Evolutionary conservation across 2,113 vertebrate genomes (phyloP).

Genomic region (Sigmodon hispidus): DNA sequence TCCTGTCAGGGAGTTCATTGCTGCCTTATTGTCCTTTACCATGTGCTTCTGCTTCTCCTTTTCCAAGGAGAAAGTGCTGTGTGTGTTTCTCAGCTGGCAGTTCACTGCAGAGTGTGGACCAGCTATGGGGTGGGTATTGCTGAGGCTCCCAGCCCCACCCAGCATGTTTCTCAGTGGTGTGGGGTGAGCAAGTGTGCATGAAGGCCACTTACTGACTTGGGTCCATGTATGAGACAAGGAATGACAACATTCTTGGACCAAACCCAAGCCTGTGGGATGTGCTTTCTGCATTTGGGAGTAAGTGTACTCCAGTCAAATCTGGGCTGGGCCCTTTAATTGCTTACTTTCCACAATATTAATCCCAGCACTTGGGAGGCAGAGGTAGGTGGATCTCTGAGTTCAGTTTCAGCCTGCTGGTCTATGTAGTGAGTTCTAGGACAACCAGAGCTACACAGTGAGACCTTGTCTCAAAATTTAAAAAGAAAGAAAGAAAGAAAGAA

Average conservation of each 20-base stretch:
- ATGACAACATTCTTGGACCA: background rate
- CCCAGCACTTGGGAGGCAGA: background rate
- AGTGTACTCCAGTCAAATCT: background rate
- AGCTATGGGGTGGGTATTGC: background rate
- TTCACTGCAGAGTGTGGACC: background rate
- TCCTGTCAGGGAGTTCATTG: background rate
- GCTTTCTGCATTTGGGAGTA: background rate
- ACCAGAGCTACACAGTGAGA: background rate
- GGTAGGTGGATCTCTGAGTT: background rate
- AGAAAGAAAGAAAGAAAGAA: rapidly evolving
- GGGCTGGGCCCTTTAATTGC: background rate
- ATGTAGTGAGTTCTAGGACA: background rate
- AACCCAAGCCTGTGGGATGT: rapidly evolving
- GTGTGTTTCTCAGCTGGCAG: too few species aligned
- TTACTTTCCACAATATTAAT: constrained; percentile 10
- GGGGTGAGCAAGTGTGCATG: background rate
- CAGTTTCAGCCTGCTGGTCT: background rate
- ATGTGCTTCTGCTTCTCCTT: background rate
- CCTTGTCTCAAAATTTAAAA: background rate
- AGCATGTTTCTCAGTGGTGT: constrained; percentile 50
- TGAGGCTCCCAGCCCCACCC: constrained; percentile 45
- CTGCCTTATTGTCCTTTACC: background rate
- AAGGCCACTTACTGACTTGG: background rate
- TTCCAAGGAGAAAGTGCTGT: background rate
- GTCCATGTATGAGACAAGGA: constrained; percentile 40